These are phyloP conservation scores for Proterorhinus semilunaris DNA, from an alignment of 2,113 vertebrate genomes.

Conservation along the genomic window DNA sequence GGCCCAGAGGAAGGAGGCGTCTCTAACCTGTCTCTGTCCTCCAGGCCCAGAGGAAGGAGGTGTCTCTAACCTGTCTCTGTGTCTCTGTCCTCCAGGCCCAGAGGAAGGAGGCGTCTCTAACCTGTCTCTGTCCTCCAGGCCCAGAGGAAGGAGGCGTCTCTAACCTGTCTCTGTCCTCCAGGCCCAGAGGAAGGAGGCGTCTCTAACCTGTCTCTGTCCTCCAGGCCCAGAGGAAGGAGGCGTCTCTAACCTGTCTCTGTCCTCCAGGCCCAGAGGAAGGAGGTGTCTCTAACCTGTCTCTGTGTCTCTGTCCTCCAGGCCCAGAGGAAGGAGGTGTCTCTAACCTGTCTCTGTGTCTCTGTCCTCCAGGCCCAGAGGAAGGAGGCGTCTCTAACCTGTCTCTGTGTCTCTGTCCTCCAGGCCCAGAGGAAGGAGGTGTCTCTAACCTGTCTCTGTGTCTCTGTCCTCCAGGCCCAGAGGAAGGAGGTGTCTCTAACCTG, in stretches of 20 bases:
- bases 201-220: not conserved
- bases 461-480: not conserved
- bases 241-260: not conserved
- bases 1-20: no score
- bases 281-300: not conserved
- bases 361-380: constrained; percentile 68
- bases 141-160: constrained; percentile 86
- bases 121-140: not conserved
- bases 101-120: not conserved
- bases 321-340: not conserved
- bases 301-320: not conserved
- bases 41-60: no score
- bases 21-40: not conserved
- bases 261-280: not conserved
- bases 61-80: not conserved
- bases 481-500: not conserved
- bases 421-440: not conserved
- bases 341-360: not conserved
- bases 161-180: not conserved
- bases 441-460: not conserved
- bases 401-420: not conserved
- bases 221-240: no score
- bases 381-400: constrained; percentile 77
- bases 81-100: not conserved
- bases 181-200: not conserved